Conservation (phyloP, 2,888 invertebrate species). For the Coenonympha arcania region DNA sequence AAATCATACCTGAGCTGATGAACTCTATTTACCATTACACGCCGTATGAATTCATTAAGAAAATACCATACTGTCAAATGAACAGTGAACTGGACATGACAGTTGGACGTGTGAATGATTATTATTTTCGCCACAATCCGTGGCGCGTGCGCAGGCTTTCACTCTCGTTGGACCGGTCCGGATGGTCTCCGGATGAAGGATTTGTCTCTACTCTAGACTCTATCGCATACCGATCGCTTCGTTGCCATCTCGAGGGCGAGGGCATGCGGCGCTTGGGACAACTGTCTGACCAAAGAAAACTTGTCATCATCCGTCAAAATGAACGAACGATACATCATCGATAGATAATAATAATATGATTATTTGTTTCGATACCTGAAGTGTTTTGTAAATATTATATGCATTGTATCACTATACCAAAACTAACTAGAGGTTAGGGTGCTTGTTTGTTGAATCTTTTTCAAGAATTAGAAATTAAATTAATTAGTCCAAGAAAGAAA, state of each 20-base stretch:
- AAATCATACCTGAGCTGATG: too few relatives aligned
- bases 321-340: background rate
- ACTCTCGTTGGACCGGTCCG: conserved; percentile 43
- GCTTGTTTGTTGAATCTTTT: too few relatives aligned
- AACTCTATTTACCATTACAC: too few relatives aligned
- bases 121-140: conserved; percentile 20
- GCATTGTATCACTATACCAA: too few relatives aligned
- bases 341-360: too few relatives aligned
- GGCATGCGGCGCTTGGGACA: background rate
- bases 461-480: too few relatives aligned
- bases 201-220: too few relatives aligned
- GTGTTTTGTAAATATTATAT: too few relatives aligned
- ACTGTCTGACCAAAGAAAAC: background rate
- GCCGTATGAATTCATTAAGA: conserved; percentile 2
- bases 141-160: conserved; percentile 39
- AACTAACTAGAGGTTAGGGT: too few relatives aligned
- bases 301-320: too few relatives aligned
- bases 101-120: conserved; percentile 11
- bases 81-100: conserved; percentile 11
- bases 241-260: background rate
- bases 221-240: conserved; percentile 21
- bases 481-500: too few relatives aligned
- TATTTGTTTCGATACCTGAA: too few relatives aligned
- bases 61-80: conserved; percentile 1
- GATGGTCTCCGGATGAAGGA: conserved; percentile 34